phyloP scores from a whole-genome alignment of 2,113 vertebrate species.

The Tretioscincus oriximinensis region DNA sequence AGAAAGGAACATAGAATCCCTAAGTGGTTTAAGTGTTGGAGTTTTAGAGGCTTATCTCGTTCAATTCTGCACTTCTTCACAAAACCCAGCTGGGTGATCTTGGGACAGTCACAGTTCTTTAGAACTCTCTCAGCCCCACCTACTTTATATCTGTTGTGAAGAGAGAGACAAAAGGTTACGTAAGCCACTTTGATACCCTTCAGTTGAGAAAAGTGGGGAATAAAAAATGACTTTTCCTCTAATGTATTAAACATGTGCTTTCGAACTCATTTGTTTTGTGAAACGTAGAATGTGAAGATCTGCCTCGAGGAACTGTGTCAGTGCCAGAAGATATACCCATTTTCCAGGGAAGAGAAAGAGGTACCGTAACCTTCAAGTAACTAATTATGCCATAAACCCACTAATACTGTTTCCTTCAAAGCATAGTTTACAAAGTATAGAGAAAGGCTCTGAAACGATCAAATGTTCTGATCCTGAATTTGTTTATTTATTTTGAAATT shows the following conservation, averaged over 20 bases:
- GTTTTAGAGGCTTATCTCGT: no score
- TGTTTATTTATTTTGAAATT: background rate
- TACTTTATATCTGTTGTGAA: no score
- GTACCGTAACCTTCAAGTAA: no score
- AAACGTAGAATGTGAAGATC: background rate
- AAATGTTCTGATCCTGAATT: background rate
- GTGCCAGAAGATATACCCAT: background rate
- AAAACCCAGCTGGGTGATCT: no score
- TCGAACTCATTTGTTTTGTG: background rate
- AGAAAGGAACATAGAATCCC: background rate
- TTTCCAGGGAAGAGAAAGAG: background rate
- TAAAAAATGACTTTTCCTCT: no score
- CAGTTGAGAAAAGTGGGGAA: no score
- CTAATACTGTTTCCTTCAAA: background rate
- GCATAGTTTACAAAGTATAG: background rate
- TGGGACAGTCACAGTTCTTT: no score
- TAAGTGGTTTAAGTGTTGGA: background rate
- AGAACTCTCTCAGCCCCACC: no score
- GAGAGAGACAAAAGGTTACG: no score
- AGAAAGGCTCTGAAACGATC: background rate
- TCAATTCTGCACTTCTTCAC: no score
- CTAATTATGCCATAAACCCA: background rate
- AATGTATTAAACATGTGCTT: background rate
- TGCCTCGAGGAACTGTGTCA: background rate
- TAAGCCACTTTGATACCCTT: no score